Evolutionary conservation across 1,140 invertebrate species (phyloP).

Genomic region (Stenopsyche tienmushanensis): DNA sequence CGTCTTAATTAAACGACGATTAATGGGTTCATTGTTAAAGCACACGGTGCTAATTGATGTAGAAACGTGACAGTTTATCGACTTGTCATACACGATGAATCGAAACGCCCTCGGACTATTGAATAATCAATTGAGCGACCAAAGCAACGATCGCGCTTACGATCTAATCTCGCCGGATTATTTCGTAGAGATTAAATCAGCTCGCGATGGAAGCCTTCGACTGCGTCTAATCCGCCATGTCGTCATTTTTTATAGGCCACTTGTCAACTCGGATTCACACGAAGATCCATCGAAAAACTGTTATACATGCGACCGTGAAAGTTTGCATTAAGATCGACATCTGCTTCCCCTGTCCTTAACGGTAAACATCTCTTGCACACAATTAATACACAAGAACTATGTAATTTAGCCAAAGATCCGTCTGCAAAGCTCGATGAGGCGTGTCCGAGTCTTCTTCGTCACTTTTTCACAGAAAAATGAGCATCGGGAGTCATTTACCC

Average conservation of each 20-base stretch:
- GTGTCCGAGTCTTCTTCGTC: slow-evolving; percentile 2
- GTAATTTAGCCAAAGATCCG: slow-evolving; percentile 17
- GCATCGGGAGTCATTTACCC: no score
- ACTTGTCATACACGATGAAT: background rate
- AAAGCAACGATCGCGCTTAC: no score
- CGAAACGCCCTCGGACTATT: no score
- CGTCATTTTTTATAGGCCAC: no score
- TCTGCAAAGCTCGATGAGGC: slow-evolving; percentile 15
- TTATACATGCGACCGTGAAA: background rate
- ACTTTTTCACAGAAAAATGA: slow-evolving; percentile 6
- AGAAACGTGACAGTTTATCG: slow-evolving; percentile 4
- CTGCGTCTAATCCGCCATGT: no score
- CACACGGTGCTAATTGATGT: background rate
- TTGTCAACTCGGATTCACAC: no score
- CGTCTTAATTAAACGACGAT: no score
- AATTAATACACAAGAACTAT: slow-evolving; percentile 4
- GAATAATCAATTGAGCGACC: no score
- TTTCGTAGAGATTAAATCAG: no score
- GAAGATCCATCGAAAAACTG: no score
- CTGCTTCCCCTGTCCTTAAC: background rate
- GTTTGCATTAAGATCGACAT: slow-evolving; percentile 18
- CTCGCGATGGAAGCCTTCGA: no score
- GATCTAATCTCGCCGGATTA: no score
- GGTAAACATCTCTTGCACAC: background rate
- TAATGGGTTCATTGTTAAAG: slow-evolving; percentile 9